Evolutionary conservation across 2,888 invertebrate genomes (phyloP), one percentile per base, ranked within the genome.

Genomic region (Leptinotarsa juncta): DNA sequence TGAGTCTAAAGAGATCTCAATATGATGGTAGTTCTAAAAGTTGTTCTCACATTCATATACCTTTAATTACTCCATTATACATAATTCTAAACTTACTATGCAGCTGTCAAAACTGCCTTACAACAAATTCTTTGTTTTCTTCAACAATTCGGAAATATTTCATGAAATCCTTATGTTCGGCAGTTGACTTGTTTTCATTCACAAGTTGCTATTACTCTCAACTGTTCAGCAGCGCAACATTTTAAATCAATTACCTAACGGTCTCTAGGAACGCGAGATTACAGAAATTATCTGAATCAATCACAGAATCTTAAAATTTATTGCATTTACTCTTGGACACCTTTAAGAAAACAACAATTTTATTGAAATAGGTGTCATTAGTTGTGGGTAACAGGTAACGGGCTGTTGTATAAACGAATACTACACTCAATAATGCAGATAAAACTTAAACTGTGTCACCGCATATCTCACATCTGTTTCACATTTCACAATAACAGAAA

Each of bases 381-480:
- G n/a, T 51, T 51, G 51, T n/a, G 14, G n/a, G 16, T 51, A 51
- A 51, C 51, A n/a, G 51, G n/a, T 51, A 51, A 51, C n/a, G 42
- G 42, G 42, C 42, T 42, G 42, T 10, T 16, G 7, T 51, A n/a
- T n/a, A 16, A 14, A 51, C 3, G 4, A 15, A 51, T 51, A 51
- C 15, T 15, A 16, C 15, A 3, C 4, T 51, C 51, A 51, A n/a
- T n/a, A 51, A n/a, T 51, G 51, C 4, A 15, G 51, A 51, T 51
- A 51, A 51, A n/a, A 51, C 4, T 51, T 0, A n/a, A 51, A 51
- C 3, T 42, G 14, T 51, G 51, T 51, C 51, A 51, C 51, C n/a
- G n/a, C 16, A n/a, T 51, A 51, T 51, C 51, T 51, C 51, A n/a
- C 51, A 51, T 51, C 51, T 51, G 51, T n/a, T 51, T 51, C 51